Evolutionary conservation across 2,888 invertebrate species (phyloP).

Genomic region (Hetaerina titia): DNA sequence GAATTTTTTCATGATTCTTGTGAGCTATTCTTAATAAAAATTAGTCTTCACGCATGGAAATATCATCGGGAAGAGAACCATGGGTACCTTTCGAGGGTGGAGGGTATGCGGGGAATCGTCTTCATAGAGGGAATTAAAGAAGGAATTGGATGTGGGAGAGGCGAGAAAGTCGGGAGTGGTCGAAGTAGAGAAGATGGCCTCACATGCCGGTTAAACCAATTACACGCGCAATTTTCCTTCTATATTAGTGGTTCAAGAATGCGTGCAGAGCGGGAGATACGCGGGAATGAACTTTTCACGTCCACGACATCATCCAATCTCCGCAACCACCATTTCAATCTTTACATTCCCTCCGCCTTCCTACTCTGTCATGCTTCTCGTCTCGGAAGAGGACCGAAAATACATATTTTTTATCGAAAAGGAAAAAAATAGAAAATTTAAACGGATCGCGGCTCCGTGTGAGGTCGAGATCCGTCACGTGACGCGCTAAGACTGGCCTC

Average conservation of each 20-base stretch:
- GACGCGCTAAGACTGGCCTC: background rate
- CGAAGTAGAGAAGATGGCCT: conserved; percentile 16
- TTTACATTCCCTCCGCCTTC: background rate
- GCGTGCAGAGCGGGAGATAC: conserved; percentile 47
- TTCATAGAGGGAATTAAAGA: background rate
- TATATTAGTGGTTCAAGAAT: conserved; percentile 57
- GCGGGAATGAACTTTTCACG: conserved; percentile 34
- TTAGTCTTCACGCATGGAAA: too few species aligned
- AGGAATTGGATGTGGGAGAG: background rate
- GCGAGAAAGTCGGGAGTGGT: background rate
- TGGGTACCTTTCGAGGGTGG: background rate
- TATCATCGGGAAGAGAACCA: background rate
- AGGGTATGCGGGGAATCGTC: background rate
- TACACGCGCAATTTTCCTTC: conserved; percentile 66
- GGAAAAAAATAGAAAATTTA: background rate
- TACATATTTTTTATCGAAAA: conserved; percentile 52
- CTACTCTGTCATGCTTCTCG: conserved; percentile 5
- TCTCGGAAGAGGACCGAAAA: conserved; percentile 35
- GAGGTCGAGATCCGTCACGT: conserved; percentile 50
- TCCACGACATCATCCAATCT: conserved; percentile 37
- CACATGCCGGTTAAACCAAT: conserved; percentile 62
- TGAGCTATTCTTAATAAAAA: too few species aligned
- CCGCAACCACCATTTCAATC: background rate
- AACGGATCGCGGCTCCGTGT: conserved; percentile 65
- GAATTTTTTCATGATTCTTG: too few species aligned